phyloP scores from a whole-genome alignment of 2,888 invertebrate genomes.

The Lutraria lutraria region DNA sequence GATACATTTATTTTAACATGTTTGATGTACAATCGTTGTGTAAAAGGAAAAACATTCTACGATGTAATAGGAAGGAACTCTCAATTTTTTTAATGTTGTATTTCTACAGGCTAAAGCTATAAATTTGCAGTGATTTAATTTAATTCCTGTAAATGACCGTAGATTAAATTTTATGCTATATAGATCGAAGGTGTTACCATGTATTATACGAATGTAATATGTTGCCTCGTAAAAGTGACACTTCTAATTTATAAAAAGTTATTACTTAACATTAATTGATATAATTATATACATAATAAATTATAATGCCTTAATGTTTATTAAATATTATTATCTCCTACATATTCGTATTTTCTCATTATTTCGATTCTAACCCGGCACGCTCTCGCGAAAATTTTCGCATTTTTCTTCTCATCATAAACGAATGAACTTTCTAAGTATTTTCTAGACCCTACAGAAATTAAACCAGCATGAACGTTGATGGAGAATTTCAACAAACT shows the following conservation, averaged over 20 bases:
- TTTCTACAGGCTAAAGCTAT: no score
- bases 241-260: not conserved
- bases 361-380: slow-evolving; percentile 14
- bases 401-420: slow-evolving; percentile 61
- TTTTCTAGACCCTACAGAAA: slow-evolving; percentile 46
- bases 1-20: no score
- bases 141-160: no score
- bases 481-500: slow-evolving; percentile 33
- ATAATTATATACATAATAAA: not conserved
- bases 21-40: no score
- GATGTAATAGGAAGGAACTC: no score
- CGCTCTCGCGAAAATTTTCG: slow-evolving; percentile 22
- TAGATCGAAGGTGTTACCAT: no score
- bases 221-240: not conserved
- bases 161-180: no score
- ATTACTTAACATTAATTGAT: not conserved
- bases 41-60: no score
- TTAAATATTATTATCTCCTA: slow-evolving; percentile 23
- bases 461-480: slow-evolving; percentile 47
- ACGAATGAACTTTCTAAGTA: slow-evolving; percentile 46
- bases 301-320: slow-evolving; percentile 12
- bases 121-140: no score
- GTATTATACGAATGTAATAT: no score
- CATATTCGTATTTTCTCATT: slow-evolving; percentile 18
- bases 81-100: no score